Evolutionary conservation across 2,888 invertebrate species (phyloP).

Genomic region (Allolobophora icterica): DNA sequence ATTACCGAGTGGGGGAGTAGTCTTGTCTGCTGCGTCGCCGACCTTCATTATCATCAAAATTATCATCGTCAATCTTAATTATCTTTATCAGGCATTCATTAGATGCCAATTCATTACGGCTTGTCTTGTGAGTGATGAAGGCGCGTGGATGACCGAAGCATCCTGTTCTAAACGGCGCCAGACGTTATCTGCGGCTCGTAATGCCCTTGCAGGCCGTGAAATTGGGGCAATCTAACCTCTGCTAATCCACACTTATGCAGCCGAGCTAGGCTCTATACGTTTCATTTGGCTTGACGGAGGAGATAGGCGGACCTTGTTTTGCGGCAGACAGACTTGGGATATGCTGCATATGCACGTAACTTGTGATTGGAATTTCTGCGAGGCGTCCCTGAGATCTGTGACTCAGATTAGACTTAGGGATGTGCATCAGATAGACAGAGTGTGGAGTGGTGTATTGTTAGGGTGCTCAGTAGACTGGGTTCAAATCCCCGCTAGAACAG

Average conservation of each 20-base stretch:
- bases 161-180: not conserved
- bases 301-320: not conserved
- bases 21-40: not conserved
- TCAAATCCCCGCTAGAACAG: not conserved
- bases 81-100: not conserved
- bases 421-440: not conserved
- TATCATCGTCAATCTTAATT: not conserved
- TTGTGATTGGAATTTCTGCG: not conserved
- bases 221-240: not conserved
- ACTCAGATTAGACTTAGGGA: not conserved
- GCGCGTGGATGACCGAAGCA: not conserved
- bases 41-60: not conserved
- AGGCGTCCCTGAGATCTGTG: not conserved
- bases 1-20: not conserved
- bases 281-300: not conserved
- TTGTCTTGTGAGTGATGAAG: not conserved
- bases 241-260: not conserved
- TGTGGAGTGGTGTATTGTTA: not conserved
- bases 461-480: not conserved
- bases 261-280: not conserved
- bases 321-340: not conserved
- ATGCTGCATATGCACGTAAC: not conserved
- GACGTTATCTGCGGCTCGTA: not conserved
- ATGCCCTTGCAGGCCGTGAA: not conserved
- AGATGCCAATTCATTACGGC: not conserved